A percentile compares a stretch with the other conserved stretches of the same genome.
Conservation (phyloP, 2,113 vertebrate species). For the Nerophis lumbriciformis region DNA sequence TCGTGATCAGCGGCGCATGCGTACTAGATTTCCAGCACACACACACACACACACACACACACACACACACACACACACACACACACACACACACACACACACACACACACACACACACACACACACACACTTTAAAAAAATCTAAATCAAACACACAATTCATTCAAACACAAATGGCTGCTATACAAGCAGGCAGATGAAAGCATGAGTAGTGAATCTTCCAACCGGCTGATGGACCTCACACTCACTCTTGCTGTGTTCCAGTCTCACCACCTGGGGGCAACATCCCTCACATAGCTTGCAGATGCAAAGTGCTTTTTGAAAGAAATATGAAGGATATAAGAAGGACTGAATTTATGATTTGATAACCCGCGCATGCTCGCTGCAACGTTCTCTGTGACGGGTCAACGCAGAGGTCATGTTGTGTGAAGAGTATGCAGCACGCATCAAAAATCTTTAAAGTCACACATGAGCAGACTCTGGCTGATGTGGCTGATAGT, state of each 20-base stretch:
- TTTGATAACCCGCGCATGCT: too few relatives aligned
- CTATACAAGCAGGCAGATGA: constrained; percentile 42
- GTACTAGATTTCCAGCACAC: constrained; percentile 4
- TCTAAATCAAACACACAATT: constrained; percentile 53
- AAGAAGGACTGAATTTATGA: too few relatives aligned
- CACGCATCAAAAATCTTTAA: too few relatives aligned
- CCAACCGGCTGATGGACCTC: constrained; percentile 36
- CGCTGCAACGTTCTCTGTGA: too few relatives aligned
- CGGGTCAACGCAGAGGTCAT: too few relatives aligned
- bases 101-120: constrained; percentile 10
- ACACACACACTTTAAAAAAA: constrained; percentile 17
- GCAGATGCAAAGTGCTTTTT: constrained; percentile 8
- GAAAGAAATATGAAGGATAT: too few relatives aligned
- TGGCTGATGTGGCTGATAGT: too few relatives aligned
- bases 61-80: background rate
- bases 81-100: background rate
- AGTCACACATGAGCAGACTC: too few relatives aligned
- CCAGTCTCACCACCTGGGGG: constrained; percentile 53
- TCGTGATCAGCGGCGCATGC: constrained; percentile 40
- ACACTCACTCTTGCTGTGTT: constrained; percentile 36
- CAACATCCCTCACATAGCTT: constrained; percentile 39
- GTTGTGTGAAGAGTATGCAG: too few relatives aligned
- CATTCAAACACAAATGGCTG: constrained; percentile 47
- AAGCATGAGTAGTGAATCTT: constrained; percentile 47
- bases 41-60: background rate